These are phyloP conservation scores for Romanomermis culicivorax DNA, from an alignment of 2,888 invertebrate species.

Conservation along the genomic window DNA sequence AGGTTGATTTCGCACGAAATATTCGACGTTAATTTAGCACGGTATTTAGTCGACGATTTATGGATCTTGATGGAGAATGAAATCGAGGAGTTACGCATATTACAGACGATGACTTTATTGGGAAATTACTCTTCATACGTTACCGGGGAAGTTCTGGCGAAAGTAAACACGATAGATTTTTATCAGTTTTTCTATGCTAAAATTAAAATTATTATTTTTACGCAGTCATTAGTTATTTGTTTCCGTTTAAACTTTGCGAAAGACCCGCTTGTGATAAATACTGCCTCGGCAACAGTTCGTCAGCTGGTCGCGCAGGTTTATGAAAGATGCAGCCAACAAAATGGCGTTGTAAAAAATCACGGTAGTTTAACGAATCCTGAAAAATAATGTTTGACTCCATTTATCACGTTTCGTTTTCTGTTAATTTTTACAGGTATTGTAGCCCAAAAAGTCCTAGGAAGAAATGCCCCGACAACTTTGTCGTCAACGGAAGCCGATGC, in stretches of 20 bases:
- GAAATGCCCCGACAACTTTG: slow-evolving; percentile 50
- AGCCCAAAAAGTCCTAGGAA: neutral
- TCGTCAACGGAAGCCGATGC: slow-evolving; percentile 77
- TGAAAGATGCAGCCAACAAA: slow-evolving; percentile 25
- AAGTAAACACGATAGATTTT: slow-evolving; percentile 37
- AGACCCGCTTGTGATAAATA: slow-evolving; percentile 81
- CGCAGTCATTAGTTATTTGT: slow-evolving; percentile 71
- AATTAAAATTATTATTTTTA: slow-evolving; percentile 12
- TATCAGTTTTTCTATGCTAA: neutral
- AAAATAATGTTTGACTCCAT: no score
- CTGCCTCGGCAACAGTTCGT: slow-evolving; percentile 87
- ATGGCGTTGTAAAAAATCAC: neutral
- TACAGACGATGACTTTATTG: slow-evolving; percentile 79
- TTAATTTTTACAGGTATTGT: neutral
- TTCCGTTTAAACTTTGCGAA: slow-evolving; percentile 86
- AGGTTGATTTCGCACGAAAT: slow-evolving; percentile 46
- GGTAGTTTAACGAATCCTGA: no score
- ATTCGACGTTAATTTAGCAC: slow-evolving; percentile 47
- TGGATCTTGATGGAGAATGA: slow-evolving; percentile 84
- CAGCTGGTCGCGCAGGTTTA: slow-evolving; percentile 62
- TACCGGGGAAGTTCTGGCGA: slow-evolving; percentile 75
- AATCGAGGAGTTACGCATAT: slow-evolving; percentile 76
- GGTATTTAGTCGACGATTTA: slow-evolving; percentile 72
- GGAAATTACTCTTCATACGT: slow-evolving; percentile 86
- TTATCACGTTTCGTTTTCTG: neutral